Percentiles rank a stretch among this genome's conserved stretches.
These are phyloP conservation scores for Actinernus sp. DNA, from an alignment of 92 coral and sea anemone species.

Conservation along the genomic window DNA sequence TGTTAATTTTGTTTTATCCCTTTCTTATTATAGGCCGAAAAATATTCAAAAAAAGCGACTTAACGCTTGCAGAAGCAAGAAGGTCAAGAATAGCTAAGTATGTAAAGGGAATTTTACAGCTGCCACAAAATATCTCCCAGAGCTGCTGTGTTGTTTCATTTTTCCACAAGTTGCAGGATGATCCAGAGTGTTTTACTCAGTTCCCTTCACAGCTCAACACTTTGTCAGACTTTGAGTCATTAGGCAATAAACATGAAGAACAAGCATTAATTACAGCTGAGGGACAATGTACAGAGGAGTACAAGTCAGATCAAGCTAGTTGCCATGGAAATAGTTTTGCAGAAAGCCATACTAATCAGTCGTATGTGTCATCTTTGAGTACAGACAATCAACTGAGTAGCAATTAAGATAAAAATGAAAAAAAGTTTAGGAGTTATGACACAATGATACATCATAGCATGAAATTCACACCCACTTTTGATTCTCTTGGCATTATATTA, in stretches of 20 bases:
- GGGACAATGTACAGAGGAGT: not conserved
- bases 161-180: conserved; percentile 60
- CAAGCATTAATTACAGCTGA: not conserved
- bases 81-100: conserved; percentile 73
- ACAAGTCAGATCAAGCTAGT: too few relatives aligned
- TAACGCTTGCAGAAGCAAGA: conserved; percentile 77
- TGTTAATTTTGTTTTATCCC: not conserved
- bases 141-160: conserved; percentile 55
- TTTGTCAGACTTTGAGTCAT: conserved; percentile 13
- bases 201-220: conserved; percentile 42
- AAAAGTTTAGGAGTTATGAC: too few relatives aligned
- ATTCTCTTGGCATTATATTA: too few relatives aligned
- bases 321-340: not conserved
- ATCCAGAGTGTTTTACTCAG: conserved; percentile 67
- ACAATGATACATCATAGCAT: too few relatives aligned
- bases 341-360: not conserved
- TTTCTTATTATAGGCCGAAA: conserved; percentile 63
- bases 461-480: too few relatives aligned
- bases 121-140: conserved; percentile 65
- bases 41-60: conserved; percentile 81
- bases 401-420: too few relatives aligned
- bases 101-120: conserved; percentile 46
- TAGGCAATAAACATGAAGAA: not conserved
- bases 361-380: not conserved
- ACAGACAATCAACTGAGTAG: not conserved